Evolutionary conservation across 2,888 invertebrate genomes (phyloP).

Genomic region (Melanchra persicariae): DNA sequence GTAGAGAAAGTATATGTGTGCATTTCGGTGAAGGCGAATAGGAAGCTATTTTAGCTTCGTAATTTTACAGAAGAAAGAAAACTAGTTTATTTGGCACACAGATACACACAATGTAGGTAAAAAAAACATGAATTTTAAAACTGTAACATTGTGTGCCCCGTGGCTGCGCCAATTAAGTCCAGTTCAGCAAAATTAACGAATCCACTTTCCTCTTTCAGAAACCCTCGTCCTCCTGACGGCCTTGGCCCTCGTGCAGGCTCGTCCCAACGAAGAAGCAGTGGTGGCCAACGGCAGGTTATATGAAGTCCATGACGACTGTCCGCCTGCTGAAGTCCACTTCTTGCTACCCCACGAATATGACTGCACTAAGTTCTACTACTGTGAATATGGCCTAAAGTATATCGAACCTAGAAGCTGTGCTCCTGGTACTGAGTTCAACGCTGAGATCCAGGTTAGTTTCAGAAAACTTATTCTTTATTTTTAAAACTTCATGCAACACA

Average conservation of each 20-base stretch:
- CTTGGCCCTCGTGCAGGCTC: conserved; percentile 67
- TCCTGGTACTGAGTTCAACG: conserved; percentile 79
- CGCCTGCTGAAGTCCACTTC: conserved; percentile 86
- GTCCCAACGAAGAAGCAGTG: conserved; percentile 47
- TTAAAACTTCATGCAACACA: no score
- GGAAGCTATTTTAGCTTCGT: no score
- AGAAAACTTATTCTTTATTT: no score
- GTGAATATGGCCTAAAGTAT: conserved; percentile 78
- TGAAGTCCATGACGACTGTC: conserved; percentile 92
- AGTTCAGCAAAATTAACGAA: no score
- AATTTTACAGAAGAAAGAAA: no score
- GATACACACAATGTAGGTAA: no score
- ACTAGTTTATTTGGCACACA: no score
- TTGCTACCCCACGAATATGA: conserved; percentile 81
- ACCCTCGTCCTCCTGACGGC: conserved; percentile 69
- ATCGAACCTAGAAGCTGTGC: conserved; percentile 71
- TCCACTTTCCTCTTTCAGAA: conserved; percentile 60
- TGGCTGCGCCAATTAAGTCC: no score
- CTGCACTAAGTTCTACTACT: conserved; percentile 85
- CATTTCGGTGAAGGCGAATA: no score
- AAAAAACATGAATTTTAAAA: no score
- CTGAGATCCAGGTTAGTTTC: conserved; percentile 71
- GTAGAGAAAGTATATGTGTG: no score
- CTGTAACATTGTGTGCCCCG: no score
- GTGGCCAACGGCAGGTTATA: conserved; percentile 78